Base-by-base conservation (phyloP, 2,113 vertebrate species). In the Cacatua alba region DNA sequence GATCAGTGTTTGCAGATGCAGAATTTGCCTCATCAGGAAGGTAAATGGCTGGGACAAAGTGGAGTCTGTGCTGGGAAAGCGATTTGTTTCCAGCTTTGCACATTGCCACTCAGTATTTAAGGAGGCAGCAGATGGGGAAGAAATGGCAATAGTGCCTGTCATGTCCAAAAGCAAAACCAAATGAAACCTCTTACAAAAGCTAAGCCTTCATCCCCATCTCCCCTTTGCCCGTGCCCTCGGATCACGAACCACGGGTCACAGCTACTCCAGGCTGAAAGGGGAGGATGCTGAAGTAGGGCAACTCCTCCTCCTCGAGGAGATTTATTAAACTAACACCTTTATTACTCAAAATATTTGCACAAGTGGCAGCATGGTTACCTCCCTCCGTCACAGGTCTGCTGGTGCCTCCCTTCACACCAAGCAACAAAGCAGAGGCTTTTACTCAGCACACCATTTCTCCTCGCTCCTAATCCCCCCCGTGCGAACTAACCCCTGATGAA, bases 281-380 rank as follows among this genome's bases (percentile, higher is more conserved):
- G 51, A 84, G 92, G 88, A 74, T 13, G 67, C 87, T 90, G 82
- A 90, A 59, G 41, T 17, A 39, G 46, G 86, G 46, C 48, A 65
- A 29, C 37, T 46, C 62, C 60, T 92, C 51, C 62, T 92, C 39
- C 81, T 92, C 78, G 3, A 4, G 57, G 69, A 68, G 48, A 60
- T 82, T 94, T 94, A 89, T 91, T 94, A 91, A 95, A 87, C 74
- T 68, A 72, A 87, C 2, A 35, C 55, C 69, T 82, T 94, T 92
- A 94, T 96, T 94, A 89, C 85, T 94, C 83, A 87, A 95, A 96
- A 96, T 96, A 96, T 95, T 97, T 94, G 78, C 94, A 94, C 91
- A 95, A 96, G 91, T 82, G 95, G 82, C 39, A 86, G 80, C 7
- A 7, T 0, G 7, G 91, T 93, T 87, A 29, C 95, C 90, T 93